Conservation (phyloP, 1,140 invertebrate species). For the Mercenaria mercenaria region DNA sequence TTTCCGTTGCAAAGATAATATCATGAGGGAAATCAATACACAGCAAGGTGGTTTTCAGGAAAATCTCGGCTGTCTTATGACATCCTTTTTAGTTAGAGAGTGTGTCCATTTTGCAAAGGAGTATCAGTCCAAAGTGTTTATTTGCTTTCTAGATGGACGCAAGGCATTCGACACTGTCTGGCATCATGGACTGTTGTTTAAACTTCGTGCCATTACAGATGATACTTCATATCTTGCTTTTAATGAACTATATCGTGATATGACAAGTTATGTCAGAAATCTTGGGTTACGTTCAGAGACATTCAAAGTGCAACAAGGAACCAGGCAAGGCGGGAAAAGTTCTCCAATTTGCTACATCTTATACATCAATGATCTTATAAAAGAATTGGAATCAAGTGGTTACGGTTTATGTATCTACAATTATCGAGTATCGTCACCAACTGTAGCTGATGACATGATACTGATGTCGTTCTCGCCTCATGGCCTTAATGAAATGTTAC, state of each 20-base stretch:
- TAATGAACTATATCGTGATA: background rate
- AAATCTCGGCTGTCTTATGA: slow-evolving; percentile 27
- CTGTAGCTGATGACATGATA: slow-evolving; percentile 34
- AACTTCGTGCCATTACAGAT: background rate
- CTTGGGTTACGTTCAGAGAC: background rate
- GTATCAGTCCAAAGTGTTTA: background rate
- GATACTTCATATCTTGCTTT: background rate
- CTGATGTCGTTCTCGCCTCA: background rate
- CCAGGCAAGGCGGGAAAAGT: slow-evolving; percentile 19
- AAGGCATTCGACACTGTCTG: slow-evolving; percentile 23
- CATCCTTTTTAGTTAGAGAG: slow-evolving; percentile 9
- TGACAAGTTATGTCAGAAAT: background rate
- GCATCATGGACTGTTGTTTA: slow-evolving; percentile 4
- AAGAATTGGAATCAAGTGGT: background rate
- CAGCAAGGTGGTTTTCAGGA: slow-evolving; percentile 49
- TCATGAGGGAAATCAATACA: background rate
- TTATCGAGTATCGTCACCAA: background rate
- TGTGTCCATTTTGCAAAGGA: background rate
- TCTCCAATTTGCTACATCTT: background rate
- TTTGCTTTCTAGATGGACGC: slow-evolving; percentile 14
- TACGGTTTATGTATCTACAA: background rate
- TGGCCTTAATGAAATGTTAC: background rate
- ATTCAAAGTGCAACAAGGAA: background rate
- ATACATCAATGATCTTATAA: slow-evolving; percentile 12
- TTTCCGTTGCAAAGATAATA: background rate